Conservation (phyloP, 2,113 vertebrate species). For the Onychostoma macrolepis region DNA sequence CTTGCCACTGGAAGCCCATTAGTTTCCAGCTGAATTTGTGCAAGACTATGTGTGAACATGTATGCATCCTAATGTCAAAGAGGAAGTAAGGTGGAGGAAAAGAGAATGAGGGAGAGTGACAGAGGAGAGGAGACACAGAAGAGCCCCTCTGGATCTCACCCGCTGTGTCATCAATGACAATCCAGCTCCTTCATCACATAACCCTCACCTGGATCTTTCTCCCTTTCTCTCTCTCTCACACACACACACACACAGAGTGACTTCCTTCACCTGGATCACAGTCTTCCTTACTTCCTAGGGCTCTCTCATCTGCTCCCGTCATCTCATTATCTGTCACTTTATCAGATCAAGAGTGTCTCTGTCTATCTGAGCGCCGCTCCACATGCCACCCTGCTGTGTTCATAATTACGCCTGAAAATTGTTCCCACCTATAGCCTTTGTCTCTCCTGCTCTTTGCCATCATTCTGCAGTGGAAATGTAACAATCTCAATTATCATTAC, state of each 20-base stretch:
- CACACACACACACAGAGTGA: slow-evolving; percentile 31
- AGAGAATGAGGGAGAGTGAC: not conserved
- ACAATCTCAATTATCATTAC: slow-evolving; percentile 45
- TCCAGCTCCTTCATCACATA: slow-evolving; percentile 48
- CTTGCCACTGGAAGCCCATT: not conserved
- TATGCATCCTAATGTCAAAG: not conserved
- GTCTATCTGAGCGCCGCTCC: slow-evolving; percentile 48
- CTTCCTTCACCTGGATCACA: slow-evolving; percentile 56
- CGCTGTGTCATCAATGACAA: slow-evolving; percentile 47
- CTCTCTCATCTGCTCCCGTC: slow-evolving; percentile 55
- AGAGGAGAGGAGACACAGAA: not conserved
- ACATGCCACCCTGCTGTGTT: slow-evolving; percentile 63
- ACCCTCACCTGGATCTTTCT: slow-evolving; percentile 34
- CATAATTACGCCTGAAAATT: slow-evolving; percentile 69
- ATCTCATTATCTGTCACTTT: slow-evolving; percentile 69
- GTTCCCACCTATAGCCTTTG: slow-evolving; percentile 57
- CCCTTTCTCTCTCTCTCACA: not conserved
- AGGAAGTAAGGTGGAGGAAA: not conserved
- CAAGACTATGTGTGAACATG: not conserved
- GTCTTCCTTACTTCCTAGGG: slow-evolving; percentile 35
- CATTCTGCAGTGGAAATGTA: not conserved
- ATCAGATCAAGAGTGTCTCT: slow-evolving; percentile 67
- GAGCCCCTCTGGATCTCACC: slow-evolving; percentile 32
- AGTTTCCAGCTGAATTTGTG: not conserved
- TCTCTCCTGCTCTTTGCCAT: slow-evolving; percentile 24